These are phyloP conservation scores for Aphodius sticticus DNA, from an alignment of 2,888 invertebrate species.

Conservation along the genomic window DNA sequence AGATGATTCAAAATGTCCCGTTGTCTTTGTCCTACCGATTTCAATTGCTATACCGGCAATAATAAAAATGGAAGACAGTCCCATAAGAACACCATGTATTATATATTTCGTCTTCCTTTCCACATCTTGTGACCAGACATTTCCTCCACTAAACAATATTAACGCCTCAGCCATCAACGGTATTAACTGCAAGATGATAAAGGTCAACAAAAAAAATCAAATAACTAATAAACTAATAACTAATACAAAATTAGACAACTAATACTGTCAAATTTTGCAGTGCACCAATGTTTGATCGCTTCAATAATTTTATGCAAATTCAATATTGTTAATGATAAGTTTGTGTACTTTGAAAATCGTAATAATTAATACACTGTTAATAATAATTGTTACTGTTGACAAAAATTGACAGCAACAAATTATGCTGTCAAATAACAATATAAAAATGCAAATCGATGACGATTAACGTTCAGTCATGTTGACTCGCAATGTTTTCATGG, in stretches of 20 bases:
- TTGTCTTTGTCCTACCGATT: constrained; percentile 44
- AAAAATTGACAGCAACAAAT: neutral
- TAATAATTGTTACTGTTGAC: neutral
- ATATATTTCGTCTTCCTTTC: constrained; percentile 42
- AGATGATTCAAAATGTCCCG: constrained; percentile 47
- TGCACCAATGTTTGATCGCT: no score
- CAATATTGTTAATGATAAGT: no score
- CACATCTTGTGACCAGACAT: constrained; percentile 44
- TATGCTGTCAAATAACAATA: no score
- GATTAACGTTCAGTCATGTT: neutral
- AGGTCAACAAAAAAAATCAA: neutral
- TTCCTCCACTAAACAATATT: constrained; percentile 48
- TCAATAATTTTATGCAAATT: no score
- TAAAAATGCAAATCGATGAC: neutral
- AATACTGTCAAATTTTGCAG: no score
- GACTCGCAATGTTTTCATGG: neutral
- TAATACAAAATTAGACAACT: no score
- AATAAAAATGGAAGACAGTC: constrained; percentile 43
- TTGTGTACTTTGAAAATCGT: neutral
- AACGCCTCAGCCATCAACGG: constrained; percentile 50
- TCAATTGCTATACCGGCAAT: constrained; percentile 49
- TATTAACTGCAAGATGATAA: constrained; percentile 45
- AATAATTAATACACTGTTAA: neutral
- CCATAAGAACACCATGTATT: constrained; percentile 47
- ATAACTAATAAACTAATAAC: no score